Conservation (phyloP, 2,888 invertebrate genomes). For the Trissolcus brochymenae region DNA sequence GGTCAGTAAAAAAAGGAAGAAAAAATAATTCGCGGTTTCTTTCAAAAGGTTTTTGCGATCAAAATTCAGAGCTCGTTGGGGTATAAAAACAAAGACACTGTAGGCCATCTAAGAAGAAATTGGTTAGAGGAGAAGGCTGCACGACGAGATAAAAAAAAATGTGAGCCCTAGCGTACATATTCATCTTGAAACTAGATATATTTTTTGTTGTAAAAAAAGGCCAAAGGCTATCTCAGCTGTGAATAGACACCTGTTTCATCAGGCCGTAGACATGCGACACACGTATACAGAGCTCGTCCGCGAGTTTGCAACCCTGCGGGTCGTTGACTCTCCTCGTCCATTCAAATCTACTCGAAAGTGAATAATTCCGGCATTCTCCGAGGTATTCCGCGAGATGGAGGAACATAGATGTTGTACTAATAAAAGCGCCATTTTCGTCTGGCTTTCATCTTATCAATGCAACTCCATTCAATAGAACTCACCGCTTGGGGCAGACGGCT, state of each 20-base stretch:
- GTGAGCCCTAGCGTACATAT: slow-evolving; percentile 46
- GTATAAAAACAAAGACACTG: slow-evolving; percentile 12
- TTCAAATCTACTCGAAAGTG: slow-evolving; percentile 53
- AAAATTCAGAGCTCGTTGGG: slow-evolving; percentile 4
- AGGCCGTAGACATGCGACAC: slow-evolving; percentile 65
- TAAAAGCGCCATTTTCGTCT: slow-evolving; percentile 44
- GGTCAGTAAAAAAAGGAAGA: background rate
- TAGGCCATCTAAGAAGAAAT: slow-evolving; percentile 23
- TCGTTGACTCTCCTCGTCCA: slow-evolving; percentile 50
- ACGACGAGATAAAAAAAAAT: slow-evolving; percentile 31
- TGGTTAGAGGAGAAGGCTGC: slow-evolving; percentile 39
- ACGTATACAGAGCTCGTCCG: slow-evolving; percentile 53
- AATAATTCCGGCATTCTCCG: slow-evolving; percentile 45
- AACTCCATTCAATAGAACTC: slow-evolving; percentile 32
- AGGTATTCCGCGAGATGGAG: slow-evolving; percentile 38
- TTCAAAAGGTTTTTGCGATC: background rate
- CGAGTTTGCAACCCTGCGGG: slow-evolving; percentile 47
- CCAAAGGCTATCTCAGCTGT: slow-evolving; percentile 57
- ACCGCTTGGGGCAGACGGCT: slow-evolving; percentile 11
- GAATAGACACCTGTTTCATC: slow-evolving; percentile 70
- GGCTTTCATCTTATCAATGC: slow-evolving; percentile 42
- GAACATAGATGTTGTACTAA: slow-evolving; percentile 46
- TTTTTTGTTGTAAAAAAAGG: slow-evolving; percentile 51
- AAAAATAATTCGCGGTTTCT: slow-evolving; percentile 4
- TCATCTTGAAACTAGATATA: slow-evolving; percentile 44